These are phyloP conservation scores for Spicauda simplicius DNA, from an alignment of 2,888 invertebrate species.

Conservation along the genomic window DNA sequence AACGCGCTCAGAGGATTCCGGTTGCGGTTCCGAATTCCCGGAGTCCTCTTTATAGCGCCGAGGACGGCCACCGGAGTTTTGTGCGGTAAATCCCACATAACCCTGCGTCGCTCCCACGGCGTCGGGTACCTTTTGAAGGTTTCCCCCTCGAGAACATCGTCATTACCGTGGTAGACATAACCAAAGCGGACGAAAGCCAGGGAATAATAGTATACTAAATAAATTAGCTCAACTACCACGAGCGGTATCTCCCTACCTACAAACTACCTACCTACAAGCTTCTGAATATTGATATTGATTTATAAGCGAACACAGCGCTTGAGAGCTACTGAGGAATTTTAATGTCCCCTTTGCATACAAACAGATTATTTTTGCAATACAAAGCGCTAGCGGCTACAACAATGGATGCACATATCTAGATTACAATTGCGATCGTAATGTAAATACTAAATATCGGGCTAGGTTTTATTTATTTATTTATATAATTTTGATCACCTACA, in stretches of 20 bases:
- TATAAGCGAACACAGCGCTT: conserved; percentile 49
- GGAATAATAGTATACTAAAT: not conserved
- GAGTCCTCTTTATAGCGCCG: too few relatives aligned
- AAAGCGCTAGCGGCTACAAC: conserved; percentile 49
- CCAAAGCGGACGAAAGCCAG: too few relatives aligned
- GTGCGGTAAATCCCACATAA: too few relatives aligned
- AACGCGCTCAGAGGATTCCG: too few relatives aligned
- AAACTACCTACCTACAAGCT: conserved; percentile 11
- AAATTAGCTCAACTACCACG: conserved; percentile 15
- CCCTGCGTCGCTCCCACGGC: too few relatives aligned
- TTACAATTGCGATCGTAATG: conserved; percentile 51
- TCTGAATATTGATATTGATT: conserved; percentile 77
- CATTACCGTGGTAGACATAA: too few relatives aligned
- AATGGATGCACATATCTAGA: conserved; percentile 63
- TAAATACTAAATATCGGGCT: conserved; percentile 35
- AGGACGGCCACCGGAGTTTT: too few relatives aligned
- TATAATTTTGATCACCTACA: too few relatives aligned
- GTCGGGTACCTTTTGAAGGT: too few relatives aligned
- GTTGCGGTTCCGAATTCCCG: too few relatives aligned
- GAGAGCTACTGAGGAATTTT: conserved; percentile 59
- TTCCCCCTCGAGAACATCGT: too few relatives aligned
- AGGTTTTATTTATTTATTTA: conserved; percentile 26
- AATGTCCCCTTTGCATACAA: conserved; percentile 77
- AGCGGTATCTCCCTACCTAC: conserved; percentile 5
- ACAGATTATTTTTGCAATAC: conserved; percentile 66